phyloP scores from a whole-genome alignment of 2,113 vertebrate genomes.

The Ochotona curzoniae region DNA sequence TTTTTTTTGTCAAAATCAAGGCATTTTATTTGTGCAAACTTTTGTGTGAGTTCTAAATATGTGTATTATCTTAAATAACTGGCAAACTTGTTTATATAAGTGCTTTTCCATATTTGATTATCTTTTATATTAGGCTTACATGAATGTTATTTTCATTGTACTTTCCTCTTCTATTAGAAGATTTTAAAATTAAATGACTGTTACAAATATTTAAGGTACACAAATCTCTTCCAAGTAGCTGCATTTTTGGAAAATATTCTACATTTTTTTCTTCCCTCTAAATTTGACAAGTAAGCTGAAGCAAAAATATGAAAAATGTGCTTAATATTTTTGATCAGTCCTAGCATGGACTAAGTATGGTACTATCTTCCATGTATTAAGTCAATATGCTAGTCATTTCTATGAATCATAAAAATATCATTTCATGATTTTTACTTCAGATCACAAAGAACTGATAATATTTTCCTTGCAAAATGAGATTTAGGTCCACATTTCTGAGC shows the following conservation, averaged over 20 bases:
- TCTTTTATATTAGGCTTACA: background rate
- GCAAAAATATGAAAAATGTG: conserved; percentile 48
- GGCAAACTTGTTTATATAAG: background rate
- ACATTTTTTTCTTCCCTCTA: background rate
- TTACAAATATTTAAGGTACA: conserved; percentile 11
- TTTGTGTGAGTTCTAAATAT: background rate
- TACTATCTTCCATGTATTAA: conserved; percentile 51
- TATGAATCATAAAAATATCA: conserved; percentile 66
- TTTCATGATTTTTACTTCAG: conserved; percentile 73
- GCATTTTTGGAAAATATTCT: background rate
- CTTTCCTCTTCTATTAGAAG: background rate
- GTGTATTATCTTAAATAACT: background rate
- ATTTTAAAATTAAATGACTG: conserved; percentile 44
- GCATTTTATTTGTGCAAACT: background rate
- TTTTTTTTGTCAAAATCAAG: background rate
- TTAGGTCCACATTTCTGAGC: conserved; percentile 35
- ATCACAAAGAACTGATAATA: conserved; percentile 64
- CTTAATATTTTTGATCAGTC: conserved; percentile 66
- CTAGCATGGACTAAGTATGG: conserved; percentile 58
- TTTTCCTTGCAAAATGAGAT: conserved; percentile 68
- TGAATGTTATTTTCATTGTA: background rate
- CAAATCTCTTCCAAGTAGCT: background rate
- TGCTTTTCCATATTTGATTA: background rate
- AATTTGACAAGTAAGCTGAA: conserved; percentile 45
- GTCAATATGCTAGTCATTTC: conserved; percentile 60